phyloP scores from a whole-genome alignment of 2,797 vertebrate genomes.

The Margarornis squamiger region DNA sequence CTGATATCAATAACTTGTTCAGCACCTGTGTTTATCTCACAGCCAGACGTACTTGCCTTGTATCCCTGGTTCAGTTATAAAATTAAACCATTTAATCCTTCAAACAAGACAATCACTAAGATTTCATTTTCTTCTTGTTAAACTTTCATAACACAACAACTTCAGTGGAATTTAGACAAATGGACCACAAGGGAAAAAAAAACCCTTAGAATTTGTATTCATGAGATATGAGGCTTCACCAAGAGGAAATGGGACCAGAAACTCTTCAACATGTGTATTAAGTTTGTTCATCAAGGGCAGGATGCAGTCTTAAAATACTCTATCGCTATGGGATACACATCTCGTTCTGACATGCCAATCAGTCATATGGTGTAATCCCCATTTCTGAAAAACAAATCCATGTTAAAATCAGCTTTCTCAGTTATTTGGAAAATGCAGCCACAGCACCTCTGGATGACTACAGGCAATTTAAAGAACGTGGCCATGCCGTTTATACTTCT shows the following conservation, averaged over 20 bases:
- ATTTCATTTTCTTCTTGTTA: neutral
- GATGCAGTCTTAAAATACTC: neutral
- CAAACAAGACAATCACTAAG: neutral
- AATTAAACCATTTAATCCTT: neutral
- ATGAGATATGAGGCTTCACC: neutral
- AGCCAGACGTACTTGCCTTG: neutral
- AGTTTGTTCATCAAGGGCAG: neutral
- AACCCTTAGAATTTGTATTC: neutral
- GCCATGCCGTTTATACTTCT: neutral
- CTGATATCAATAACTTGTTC: neutral
- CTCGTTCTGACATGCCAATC: neutral
- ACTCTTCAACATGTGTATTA: neutral
- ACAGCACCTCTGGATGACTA: neutral
- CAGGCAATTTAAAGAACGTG: neutral
- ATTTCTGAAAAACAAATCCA: neutral
- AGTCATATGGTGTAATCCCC: neutral
- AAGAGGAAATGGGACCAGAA: neutral
- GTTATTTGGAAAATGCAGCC: neutral
- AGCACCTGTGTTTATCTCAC: neutral
- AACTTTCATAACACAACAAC: neutral
- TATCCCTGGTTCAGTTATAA: neutral
- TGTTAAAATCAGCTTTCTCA: constrained; percentile 12
- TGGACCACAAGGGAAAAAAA: neutral
- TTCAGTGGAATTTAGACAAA: neutral
- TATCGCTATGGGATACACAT: neutral